Conservation (phyloP, 2,888 invertebrate species). For the Andrena dorsata region DNA sequence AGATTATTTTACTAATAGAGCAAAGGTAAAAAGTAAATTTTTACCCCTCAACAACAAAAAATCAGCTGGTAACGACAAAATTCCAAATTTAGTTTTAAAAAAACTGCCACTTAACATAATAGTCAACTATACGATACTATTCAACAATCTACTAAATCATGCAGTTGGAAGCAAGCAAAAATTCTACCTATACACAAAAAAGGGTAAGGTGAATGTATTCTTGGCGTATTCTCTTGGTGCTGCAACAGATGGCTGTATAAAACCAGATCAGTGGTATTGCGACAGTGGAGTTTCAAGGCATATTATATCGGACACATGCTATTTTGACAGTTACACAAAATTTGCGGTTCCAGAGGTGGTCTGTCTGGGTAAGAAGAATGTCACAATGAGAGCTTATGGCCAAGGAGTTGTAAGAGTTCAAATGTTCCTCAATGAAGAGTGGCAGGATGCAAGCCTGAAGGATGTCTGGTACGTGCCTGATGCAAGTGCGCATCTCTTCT, state of each 20-base stretch:
- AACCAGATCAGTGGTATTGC: not conserved
- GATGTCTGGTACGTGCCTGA: not conserved
- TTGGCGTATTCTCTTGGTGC: not conserved
- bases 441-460: not conserved
- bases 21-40: not conserved
- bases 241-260: not conserved
- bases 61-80: constrained; percentile 19
- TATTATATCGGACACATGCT: not conserved
- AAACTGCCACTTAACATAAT: not conserved
- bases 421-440: not conserved
- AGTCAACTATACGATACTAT: not conserved
- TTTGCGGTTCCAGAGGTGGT: not conserved
- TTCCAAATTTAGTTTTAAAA: constrained; percentile 1
- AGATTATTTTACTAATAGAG: constrained; percentile 4
- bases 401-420: not conserved
- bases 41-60: constrained; percentile 5
- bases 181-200: no score
- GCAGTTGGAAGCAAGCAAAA: not conserved
- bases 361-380: not conserved
- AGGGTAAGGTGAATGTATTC: not conserved
- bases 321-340: not conserved
- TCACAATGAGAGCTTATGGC: not conserved
- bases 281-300: constrained; percentile 1
- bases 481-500: not conserved
- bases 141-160: constrained; percentile 1